These are phyloP conservation scores for Adineta ricciae DNA, from an alignment of 2,888 invertebrate species.

Conservation along the genomic window DNA sequence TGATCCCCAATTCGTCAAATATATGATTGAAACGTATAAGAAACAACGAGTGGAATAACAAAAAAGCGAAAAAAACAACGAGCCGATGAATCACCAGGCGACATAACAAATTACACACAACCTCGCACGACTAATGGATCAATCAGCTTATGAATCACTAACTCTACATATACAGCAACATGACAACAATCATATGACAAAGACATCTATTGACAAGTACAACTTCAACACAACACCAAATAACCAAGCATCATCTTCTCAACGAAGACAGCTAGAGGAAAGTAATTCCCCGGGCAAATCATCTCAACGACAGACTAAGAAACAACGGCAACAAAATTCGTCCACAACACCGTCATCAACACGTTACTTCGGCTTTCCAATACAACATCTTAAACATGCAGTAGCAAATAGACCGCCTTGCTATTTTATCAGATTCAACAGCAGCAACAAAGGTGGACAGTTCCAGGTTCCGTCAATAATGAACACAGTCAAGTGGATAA, in stretches of 20 bases:
- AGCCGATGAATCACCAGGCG: background rate
- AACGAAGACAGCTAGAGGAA: no score
- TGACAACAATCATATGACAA: fast-evolving
- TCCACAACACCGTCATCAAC: no score
- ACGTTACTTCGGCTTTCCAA: no score
- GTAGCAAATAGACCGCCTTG: background rate
- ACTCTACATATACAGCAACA: background rate
- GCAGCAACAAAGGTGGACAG: background rate
- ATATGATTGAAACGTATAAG: background rate
- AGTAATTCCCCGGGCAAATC: background rate
- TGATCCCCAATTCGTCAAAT: background rate
- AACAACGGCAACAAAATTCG: background rate
- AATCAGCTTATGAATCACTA: background rate
- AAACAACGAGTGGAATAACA: background rate
- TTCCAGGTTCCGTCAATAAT: background rate
- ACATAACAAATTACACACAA: background rate
- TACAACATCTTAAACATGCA: background rate
- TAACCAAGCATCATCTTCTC: no score
- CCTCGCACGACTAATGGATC: background rate
- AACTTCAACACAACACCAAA: background rate
- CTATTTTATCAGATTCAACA: background rate
- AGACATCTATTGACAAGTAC: background rate
- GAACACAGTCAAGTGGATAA: background rate
- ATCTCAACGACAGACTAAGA: no score
- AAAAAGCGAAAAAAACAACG: background rate